These are phyloP conservation scores for Carassius carassius DNA, from an alignment of 2,113 vertebrate species.

Conservation along the genomic window DNA sequence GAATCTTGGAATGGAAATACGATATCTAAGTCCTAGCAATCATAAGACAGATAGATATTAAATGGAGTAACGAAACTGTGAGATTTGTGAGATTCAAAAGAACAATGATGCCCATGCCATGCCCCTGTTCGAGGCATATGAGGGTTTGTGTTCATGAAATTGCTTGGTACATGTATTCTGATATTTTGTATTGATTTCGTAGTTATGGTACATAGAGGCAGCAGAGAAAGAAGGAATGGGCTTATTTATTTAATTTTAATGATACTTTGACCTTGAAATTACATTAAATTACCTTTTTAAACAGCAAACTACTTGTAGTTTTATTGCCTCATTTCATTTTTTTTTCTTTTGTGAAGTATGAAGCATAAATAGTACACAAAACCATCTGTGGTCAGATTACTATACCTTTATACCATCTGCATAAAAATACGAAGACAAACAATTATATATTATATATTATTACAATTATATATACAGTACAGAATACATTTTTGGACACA, in stretches of 20 bases:
- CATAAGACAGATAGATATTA: constrained; percentile 63
- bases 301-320: background rate
- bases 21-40: constrained; percentile 60
- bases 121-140: constrained; percentile 9
- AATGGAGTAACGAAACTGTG: constrained; percentile 68
- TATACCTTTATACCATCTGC: no score
- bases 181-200: constrained; percentile 48
- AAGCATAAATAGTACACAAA: background rate
- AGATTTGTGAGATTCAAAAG: constrained; percentile 58
- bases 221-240: constrained; percentile 45
- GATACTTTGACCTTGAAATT: no score
- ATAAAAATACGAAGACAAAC: no score
- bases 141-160: constrained; percentile 22
- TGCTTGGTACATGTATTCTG: constrained; percentile 24
- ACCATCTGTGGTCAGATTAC: background rate
- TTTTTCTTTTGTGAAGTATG: background rate
- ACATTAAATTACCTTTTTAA: background rate
- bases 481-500: no score
- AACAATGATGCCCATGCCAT: constrained; percentile 47
- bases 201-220: constrained; percentile 50
- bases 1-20: constrained; percentile 53
- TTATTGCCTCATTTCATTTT: background rate
- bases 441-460: no score
- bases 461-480: no score
- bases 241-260: background rate